Percentiles rank a stretch among this genome's conserved stretches.
Evolutionary conservation across 1,140 invertebrate genomes (phyloP).

Genomic region (Cataglyphis hispanica): DNA sequence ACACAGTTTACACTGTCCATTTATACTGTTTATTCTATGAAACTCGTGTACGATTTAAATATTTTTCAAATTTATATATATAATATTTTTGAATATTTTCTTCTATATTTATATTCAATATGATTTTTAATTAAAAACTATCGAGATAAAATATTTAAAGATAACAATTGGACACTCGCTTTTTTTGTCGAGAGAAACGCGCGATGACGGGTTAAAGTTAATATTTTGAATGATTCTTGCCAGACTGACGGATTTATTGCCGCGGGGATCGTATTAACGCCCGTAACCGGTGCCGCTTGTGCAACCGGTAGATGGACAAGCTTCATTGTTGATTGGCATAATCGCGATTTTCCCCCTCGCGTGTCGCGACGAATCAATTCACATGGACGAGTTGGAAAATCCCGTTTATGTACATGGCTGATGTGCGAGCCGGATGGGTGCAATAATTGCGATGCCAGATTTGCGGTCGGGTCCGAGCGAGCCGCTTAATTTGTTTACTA

Average conservation of each 20-base stretch:
- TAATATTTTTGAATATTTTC: neutral
- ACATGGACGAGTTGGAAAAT: slow-evolving; percentile 70
- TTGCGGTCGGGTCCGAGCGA: slow-evolving; percentile 70
- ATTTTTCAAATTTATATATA: neutral
- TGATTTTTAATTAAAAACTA: neutral
- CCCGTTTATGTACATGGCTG: slow-evolving; percentile 15
- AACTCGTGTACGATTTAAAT: slow-evolving; percentile 1
- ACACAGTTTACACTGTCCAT: neutral
- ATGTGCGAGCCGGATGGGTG: slow-evolving; percentile 40
- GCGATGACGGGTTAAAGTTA: slow-evolving; percentile 43
- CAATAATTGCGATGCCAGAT: slow-evolving; percentile 79
- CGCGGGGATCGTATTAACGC: slow-evolving; percentile 55
- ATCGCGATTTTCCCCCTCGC: slow-evolving; percentile 54
- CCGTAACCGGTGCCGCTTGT: slow-evolving; percentile 53
- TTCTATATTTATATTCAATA: neutral
- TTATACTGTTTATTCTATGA: slow-evolving; percentile 11
- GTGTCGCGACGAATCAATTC: slow-evolving; percentile 69
- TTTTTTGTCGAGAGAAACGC: neutral
- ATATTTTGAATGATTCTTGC: slow-evolving; percentile 55
- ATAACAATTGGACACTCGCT: neutral
- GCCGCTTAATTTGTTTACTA: slow-evolving; percentile 83
- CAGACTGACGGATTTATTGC: slow-evolving; percentile 59
- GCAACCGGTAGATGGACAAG: slow-evolving; percentile 50
- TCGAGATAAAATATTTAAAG: neutral
- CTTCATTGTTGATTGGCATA: slow-evolving; percentile 68